Evolutionary conservation across 30 jellyfish, hydroid and myxozoan species (phyloP), one percentile per base, ranked within the genome.

Genomic region (Rhopilema esculentum): DNA sequence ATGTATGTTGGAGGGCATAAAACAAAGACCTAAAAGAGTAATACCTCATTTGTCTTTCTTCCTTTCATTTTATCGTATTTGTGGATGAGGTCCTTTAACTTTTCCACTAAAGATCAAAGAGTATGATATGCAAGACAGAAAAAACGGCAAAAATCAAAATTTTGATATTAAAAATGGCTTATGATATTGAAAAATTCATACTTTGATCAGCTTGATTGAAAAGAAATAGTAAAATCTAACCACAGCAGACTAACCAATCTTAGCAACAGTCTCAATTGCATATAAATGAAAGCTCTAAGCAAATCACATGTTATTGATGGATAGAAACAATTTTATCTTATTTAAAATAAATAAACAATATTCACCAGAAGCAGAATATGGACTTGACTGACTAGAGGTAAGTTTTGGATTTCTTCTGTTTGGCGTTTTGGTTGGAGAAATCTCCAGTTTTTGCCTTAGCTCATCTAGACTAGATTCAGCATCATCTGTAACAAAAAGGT

Each of bases 361-460:
- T 26, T 53, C 29, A 84, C 92, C 92, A 32, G 92, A 84, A 23
- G 82, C 87, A 25, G 92, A 84, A 70, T 84, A 84, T 12, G 92
- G 84, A 50, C 81, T 84, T 28, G 70, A 30, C 27, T 73, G 30
- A 16, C 82, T 61, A 27, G 83, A 66, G 18, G 73, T 16, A 8
- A 32, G 26, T 2, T 19, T 16, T 57, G 21, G 23, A 18, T 64
- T 64, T 50, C 87, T 71, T 50, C 92, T 69, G 81, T 72, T 75
- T 0, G 92, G 92, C 7, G 87, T 27, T 32, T 71, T 84, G 23
- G 53, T 49, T 16, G 92, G 92, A 30, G 92, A 84, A 1, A 84
- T 61, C 53, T 62, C 77, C 33, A 84, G 23, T 40, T 84, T 84
- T 30, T 61, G 63, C 48, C 92, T 71, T 49, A 84, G 83, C 19